Evolutionary conservation across 2,797 vertebrate genomes (phyloP), one percentile per base, ranked within the genome.

Genomic region (Anguilla megastoma): DNA sequence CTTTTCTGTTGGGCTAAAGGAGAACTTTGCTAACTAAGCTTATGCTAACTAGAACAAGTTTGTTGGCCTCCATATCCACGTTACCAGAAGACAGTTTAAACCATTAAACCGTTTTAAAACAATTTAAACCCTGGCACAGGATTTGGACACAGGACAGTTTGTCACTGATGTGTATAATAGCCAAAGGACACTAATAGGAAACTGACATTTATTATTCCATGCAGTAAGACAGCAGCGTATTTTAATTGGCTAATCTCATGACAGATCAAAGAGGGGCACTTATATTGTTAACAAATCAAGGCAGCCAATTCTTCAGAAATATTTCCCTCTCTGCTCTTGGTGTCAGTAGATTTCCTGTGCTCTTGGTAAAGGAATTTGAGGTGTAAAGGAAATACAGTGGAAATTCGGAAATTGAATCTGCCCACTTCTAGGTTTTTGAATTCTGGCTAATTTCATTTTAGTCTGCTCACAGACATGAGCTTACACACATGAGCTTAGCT

Each of bases 181-280:
- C 12, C 30, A 76, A 76, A 76, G 14, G 71, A 16, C 30, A 36
- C 10, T 71, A 27, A 30, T 71, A 10, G 66, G 66, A n/a, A 71
- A 7, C 7, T 3, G 3, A 10, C 10, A 21, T 74, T 74, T 74
- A 33, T 36, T 4, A 41, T 71, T 30, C 9, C 2, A 41, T 36
- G 10, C 21, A 66, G 60, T 66, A 36, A 76, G 14, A 33, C 18
- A 0, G 16, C 6, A 18, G 71, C 71, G 10, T 76, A 76, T 76
- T 76, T 76, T 76, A 76, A 71, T 71, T 71, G 71, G 71, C 30
- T 16, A 76, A 76, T 76, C 27, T 76, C 30, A 76, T 33, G 66
- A 71, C 66, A 71, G n/a, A 30, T 30, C 27, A 30, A 74, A 74
- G 63, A 69, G 9, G 27, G 33, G 33, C 10, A 30, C n/a, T 30